phyloP scores from a whole-genome alignment of 2,888 invertebrate species.

The Diogma glabrata region DNA sequence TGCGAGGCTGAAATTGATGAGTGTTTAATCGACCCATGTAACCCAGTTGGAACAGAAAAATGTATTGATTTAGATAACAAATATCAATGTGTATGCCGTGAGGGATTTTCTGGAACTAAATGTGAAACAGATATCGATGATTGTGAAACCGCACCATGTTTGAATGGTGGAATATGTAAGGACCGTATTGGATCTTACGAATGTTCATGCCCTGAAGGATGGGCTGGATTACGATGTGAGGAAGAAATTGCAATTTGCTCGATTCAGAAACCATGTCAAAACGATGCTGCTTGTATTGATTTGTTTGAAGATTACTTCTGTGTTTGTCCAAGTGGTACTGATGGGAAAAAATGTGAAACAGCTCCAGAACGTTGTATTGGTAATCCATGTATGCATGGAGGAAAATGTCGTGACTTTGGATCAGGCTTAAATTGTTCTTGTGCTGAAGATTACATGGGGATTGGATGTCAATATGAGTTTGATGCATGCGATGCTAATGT shows the following conservation, averaged over 20 bases:
- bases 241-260: constrained; percentile 78
- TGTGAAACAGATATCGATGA: constrained; percentile 84
- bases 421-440: constrained; percentile 92
- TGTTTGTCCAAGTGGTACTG: constrained; percentile 82
- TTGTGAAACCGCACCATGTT: constrained; percentile 72
- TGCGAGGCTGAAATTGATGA: constrained; percentile 91
- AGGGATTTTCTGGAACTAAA: constrained; percentile 72
- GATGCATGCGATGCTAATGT: constrained; percentile 82
- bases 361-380: constrained; percentile 69
- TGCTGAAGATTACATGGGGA: constrained; percentile 69
- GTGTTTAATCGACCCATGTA: constrained; percentile 83
- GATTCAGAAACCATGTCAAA: constrained; percentile 72
- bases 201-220: constrained; percentile 73
- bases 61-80: constrained; percentile 84
- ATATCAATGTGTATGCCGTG: constrained; percentile 76
- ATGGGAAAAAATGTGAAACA: constrained; percentile 93
- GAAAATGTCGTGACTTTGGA: constrained; percentile 90
- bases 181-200: constrained; percentile 76
- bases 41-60: constrained; percentile 75
- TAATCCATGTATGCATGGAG: constrained; percentile 86
- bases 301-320: constrained; percentile 59
- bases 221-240: constrained; percentile 79
- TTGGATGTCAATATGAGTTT: constrained; percentile 88
- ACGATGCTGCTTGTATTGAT: constrained; percentile 83
- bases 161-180: constrained; percentile 78